phyloP scores from a whole-genome alignment of 2,888 invertebrate genomes.

The Pyrrhosoma nymphula region DNA sequence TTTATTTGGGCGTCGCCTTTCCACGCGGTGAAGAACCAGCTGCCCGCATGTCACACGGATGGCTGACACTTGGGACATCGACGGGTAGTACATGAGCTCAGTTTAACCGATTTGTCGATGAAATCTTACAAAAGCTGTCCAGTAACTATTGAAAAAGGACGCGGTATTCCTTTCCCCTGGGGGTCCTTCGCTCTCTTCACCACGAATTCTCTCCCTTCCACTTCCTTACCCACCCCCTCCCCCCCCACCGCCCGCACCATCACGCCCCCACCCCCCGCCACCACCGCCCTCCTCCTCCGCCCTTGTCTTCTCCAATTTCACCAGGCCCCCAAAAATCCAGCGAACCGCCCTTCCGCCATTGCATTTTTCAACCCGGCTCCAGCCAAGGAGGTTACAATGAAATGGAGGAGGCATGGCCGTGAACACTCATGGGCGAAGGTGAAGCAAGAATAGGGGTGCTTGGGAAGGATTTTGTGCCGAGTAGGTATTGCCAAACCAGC shows the following conservation, averaged over 20 bases:
- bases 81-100: neutral
- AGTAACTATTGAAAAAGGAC: neutral
- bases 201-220: neutral
- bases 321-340: neutral
- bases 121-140: neutral
- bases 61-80: neutral
- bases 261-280: no score
- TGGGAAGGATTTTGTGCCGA: no score
- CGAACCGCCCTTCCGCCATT: neutral
- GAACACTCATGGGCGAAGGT: no score
- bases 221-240: no score
- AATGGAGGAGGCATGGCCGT: no score
- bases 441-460: no score
- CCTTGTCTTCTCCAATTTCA: neutral
- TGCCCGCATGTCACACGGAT: neutral
- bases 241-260: no score
- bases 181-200: neutral
- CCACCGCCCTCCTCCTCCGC: neutral
- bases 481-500: no score
- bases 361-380: neutral
- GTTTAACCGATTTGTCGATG: neutral
- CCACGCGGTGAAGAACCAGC: neutral
- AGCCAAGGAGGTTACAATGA: no score
- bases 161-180: neutral
- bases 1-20: neutral